phyloP scores from a whole-genome alignment of 1,140 invertebrate genomes.

The Acromyrmex echinatior region DNA sequence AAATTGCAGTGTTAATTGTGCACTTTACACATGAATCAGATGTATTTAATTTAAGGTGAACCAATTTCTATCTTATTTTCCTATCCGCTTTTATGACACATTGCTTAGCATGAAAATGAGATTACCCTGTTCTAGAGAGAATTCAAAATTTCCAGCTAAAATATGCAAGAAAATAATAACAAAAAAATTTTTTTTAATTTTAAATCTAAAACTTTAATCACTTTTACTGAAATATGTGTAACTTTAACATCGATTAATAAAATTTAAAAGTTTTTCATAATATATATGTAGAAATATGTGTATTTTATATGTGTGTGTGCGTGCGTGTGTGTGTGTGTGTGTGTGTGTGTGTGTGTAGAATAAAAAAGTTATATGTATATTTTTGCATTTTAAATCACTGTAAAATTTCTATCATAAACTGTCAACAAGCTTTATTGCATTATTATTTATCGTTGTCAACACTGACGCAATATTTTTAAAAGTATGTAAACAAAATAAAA shows the following conservation, averaged over 20 bases:
- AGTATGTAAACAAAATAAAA: background rate
- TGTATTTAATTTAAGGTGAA: constrained; percentile 51
- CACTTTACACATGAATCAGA: constrained; percentile 45
- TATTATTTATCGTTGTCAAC: background rate
- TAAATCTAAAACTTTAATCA: background rate
- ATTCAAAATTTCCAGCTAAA: constrained; percentile 6
- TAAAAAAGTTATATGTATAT: background rate
- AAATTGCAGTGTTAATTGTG: constrained; percentile 9
- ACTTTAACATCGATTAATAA: background rate
- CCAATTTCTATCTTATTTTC: constrained; percentile 8
- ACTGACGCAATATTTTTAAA: background rate
- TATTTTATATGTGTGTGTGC: too few species aligned
- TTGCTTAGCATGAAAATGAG: constrained; percentile 36
- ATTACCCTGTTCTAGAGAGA: background rate
- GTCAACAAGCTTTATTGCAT: constrained; percentile 11
- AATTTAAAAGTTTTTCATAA: background rate
- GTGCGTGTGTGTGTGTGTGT: too few species aligned
- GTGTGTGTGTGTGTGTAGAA: background rate
- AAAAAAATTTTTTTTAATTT: background rate
- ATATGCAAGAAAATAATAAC: background rate
- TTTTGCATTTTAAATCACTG: background rate
- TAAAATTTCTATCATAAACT: background rate
- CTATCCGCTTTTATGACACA: background rate
- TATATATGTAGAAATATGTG: too few species aligned
- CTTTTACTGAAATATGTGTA: background rate